Evolutionary conservation across 2,113 vertebrate species (phyloP).

Genomic region (Caretta caretta): DNA sequence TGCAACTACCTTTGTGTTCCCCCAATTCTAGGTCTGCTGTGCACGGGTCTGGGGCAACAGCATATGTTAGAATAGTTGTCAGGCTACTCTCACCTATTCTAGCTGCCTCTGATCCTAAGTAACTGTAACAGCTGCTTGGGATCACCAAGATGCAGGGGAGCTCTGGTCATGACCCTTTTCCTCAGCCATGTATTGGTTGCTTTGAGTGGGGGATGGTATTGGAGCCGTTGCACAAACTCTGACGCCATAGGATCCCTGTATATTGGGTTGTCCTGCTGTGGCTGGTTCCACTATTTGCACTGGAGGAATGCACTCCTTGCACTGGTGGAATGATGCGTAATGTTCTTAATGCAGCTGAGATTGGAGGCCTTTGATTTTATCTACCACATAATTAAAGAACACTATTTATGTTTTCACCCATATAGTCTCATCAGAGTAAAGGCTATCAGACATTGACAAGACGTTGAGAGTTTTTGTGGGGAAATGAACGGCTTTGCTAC

Average conservation of each 20-base stretch:
- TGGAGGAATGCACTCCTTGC: too few species aligned
- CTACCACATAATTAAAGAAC: fast-evolving
- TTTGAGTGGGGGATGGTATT: neutral
- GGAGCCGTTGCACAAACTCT: neutral
- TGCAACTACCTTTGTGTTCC: too few species aligned
- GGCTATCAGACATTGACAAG: neutral
- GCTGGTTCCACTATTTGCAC: fast-evolving
- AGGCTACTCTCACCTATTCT: too few species aligned
- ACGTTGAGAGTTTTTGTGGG: neutral
- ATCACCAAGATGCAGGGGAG: neutral
- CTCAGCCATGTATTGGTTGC: neutral
- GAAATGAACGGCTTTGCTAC: fast-evolving
- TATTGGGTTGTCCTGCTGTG: neutral
- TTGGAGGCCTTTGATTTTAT: neutral
- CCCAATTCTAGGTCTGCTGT: too few species aligned
- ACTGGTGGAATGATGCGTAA: too few species aligned
- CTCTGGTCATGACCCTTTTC: too few species aligned
- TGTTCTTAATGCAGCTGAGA: neutral
- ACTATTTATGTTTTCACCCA: neutral
- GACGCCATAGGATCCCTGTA: neutral
- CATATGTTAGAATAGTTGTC: too few species aligned
- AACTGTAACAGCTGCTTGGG: neutral
- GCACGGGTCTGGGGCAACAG: too few species aligned
- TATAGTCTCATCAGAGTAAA: neutral
- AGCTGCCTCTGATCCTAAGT: too few species aligned